Conservation (phyloP, 2,113 vertebrate species). For the Passerina amoena region DNA sequence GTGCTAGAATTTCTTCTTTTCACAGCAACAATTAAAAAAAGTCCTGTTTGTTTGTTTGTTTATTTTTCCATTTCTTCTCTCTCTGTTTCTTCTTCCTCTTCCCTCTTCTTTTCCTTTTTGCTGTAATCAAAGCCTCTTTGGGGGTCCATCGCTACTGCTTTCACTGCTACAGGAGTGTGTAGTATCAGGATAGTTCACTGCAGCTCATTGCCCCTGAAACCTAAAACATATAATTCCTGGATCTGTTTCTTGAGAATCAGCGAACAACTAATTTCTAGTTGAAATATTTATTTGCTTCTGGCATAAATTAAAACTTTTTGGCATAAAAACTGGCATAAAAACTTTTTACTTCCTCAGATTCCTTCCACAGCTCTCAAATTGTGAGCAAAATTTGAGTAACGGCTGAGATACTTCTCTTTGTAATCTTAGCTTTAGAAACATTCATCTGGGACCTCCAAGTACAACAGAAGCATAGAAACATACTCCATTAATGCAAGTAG, state of each 20-base stretch:
- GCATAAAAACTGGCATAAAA: neutral
- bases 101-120: accelerated
- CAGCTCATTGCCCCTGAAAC: neutral
- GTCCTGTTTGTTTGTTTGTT: neutral
- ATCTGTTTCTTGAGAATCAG: neutral
- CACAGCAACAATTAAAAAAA: neutral
- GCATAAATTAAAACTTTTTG: neutral
- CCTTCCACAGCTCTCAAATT: neutral
- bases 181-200: neutral
- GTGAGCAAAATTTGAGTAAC: neutral
- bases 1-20: neutral
- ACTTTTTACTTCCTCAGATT: neutral
- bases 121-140: neutral
- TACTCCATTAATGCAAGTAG: neutral
- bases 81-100: neutral
- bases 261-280: neutral
- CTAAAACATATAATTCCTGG: neutral
- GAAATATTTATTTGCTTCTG: neutral
- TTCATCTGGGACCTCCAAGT: neutral
- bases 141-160: neutral
- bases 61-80: neutral
- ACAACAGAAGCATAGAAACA: neutral
- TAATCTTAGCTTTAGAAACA: neutral
- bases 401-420: neutral
- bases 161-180: neutral